phyloP scores from a whole-genome alignment of 2,113 vertebrate genomes.

The Prolemur simus region DNA sequence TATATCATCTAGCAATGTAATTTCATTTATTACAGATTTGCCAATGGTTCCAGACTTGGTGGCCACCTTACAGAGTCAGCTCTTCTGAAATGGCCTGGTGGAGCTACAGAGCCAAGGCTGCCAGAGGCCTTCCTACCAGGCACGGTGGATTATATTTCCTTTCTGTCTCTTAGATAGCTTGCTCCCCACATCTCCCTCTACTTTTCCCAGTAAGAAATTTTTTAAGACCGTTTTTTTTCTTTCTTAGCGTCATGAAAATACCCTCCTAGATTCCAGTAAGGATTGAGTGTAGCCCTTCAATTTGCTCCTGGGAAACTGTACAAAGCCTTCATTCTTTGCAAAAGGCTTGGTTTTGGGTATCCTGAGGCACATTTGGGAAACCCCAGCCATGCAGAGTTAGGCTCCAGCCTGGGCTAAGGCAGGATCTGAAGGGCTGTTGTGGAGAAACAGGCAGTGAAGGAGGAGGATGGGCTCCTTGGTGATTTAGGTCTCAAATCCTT shows the following conservation, averaged over 20 bases:
- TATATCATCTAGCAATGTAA: neutral
- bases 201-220: neutral
- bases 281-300: conserved; percentile 39
- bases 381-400: conserved; percentile 31
- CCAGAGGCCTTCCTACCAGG: neutral
- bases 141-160: neutral
- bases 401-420: neutral
- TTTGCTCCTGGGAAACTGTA: conserved; percentile 53
- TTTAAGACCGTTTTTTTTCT: conserved; percentile 2
- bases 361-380: conserved; percentile 64
- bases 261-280: conserved; percentile 25
- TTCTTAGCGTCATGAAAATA: conserved; percentile 46
- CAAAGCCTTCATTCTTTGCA: conserved; percentile 65
- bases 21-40: neutral
- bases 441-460: neutral
- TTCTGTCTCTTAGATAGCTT: neutral
- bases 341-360: conserved; percentile 57
- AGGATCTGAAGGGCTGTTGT: neutral
- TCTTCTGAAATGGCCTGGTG: neutral
- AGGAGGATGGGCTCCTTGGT: neutral
- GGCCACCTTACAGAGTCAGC: neutral
- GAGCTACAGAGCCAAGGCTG: neutral
- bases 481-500: neutral
- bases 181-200: neutral
- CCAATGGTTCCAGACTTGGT: neutral